Evolutionary conservation across 2,888 invertebrate species (phyloP).

Genomic region (Drosophila yooni): DNA sequence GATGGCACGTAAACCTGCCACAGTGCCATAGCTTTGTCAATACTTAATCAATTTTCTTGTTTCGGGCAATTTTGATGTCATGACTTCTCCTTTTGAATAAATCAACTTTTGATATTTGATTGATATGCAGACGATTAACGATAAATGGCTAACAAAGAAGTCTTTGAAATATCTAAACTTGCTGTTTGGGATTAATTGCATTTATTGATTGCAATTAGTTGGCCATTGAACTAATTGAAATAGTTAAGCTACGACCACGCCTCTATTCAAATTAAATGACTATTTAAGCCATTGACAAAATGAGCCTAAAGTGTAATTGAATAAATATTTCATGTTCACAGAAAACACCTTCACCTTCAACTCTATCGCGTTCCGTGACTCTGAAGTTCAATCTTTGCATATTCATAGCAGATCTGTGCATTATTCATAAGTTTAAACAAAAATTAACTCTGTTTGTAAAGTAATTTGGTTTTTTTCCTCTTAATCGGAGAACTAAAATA

Average conservation of each 20-base stretch:
- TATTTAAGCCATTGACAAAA: slow-evolving; percentile 40
- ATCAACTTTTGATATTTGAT: not conserved
- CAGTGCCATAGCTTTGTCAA: not conserved
- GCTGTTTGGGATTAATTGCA: not conserved
- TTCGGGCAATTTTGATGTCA: not conserved
- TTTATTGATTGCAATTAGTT: not conserved
- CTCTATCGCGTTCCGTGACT: slow-evolving; percentile 31
- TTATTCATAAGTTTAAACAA: slow-evolving; percentile 19
- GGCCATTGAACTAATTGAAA: not conserved
- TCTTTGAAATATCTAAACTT: not conserved
- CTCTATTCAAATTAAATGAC: not conserved
- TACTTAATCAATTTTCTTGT: not conserved
- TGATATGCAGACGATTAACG: not conserved
- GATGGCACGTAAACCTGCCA: not conserved
- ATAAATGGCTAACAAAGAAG: not conserved
- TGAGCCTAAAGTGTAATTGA: slow-evolving; percentile 32
- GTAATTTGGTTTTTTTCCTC: not conserved
- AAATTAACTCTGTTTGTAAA: slow-evolving; percentile 1
- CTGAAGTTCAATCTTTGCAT: slow-evolving; percentile 5
- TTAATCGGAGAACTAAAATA: not conserved
- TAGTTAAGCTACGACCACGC: not conserved
- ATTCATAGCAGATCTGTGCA: slow-evolving; percentile 32
- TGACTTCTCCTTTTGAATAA: not conserved
- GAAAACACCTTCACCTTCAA: slow-evolving; percentile 39
- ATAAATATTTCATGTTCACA: slow-evolving; percentile 6